These are phyloP conservation scores for Batillaria attramentaria DNA, from an alignment of 1,140 invertebrate genomes.

Conservation along the genomic window DNA sequence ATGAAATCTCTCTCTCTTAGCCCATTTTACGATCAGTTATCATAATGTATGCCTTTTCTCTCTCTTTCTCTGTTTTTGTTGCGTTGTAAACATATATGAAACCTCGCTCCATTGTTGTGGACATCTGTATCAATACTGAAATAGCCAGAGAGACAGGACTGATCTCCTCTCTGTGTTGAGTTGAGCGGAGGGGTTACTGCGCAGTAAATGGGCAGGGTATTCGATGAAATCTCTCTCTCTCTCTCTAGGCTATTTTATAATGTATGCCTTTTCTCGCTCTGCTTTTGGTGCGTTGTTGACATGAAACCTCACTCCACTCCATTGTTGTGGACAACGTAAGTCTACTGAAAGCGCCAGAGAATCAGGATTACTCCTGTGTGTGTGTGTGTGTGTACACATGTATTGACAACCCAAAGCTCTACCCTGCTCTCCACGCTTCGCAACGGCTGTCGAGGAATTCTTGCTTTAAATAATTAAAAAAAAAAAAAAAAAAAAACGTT, in stretches of 20 bases:
- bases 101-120: no score
- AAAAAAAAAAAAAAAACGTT: no score
- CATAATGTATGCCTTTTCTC: not conserved
- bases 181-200: no score
- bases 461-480: not conserved
- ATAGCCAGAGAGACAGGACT: not conserved
- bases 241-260: not conserved
- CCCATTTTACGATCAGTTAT: not conserved
- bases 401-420: not conserved
- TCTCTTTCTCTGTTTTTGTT: conserved; percentile 1
- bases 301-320: no score
- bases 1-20: not conserved
- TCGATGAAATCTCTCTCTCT: not conserved
- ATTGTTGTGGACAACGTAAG: no score
- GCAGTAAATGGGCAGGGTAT: not conserved
- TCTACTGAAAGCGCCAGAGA: no score
- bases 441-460: no score
- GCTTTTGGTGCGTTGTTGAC: not conserved
- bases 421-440: not conserved
- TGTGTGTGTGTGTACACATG: not conserved
- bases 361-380: not conserved
- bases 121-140: no score
- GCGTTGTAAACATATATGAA: not conserved
- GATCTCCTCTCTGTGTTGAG: not conserved
- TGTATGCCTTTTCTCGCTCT: not conserved